phyloP scores from a whole-genome alignment of 23 tunicate species.

The Aplidium turbinatum region DNA sequence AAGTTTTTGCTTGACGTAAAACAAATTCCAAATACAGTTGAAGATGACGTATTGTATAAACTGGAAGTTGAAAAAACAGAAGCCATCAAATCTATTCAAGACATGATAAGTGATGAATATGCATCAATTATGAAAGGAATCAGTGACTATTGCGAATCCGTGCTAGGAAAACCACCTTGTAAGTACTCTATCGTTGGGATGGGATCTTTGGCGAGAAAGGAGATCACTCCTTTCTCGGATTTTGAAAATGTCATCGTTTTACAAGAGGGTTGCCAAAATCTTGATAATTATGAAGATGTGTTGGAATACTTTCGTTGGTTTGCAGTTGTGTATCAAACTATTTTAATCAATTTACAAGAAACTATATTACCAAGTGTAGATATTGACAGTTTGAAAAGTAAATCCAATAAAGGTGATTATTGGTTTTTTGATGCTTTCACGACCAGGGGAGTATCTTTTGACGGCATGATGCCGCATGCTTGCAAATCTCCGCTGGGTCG shows the following conservation, averaged over 20 bases:
- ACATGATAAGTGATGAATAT: not conserved
- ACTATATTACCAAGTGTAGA: constrained; percentile 5
- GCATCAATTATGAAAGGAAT: not conserved
- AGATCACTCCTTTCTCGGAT: constrained; percentile 2
- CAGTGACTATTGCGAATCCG: not conserved
- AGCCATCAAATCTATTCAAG: not conserved
- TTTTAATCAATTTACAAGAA: no score
- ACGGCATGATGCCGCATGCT: constrained; percentile 38
- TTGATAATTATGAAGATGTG: not conserved
- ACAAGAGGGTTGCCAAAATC: not conserved
- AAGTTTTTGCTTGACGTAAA: not conserved
- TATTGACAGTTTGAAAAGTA: not conserved
- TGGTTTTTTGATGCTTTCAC: constrained; percentile 46
- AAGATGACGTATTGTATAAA: not conserved
- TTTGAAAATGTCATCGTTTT: constrained; percentile 9
- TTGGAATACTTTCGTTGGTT: constrained; percentile 4
- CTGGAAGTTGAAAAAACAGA: not conserved
- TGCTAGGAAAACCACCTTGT: not conserved
- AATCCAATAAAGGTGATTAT: not conserved
- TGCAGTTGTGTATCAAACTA: constrained; percentile 11
- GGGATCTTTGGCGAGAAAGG: not conserved
- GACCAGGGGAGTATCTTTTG: constrained; percentile 32
- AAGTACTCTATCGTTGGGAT: not conserved
- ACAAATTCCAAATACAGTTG: not conserved
- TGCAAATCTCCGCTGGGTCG: constrained; percentile 44